phyloP scores from a whole-genome alignment of 2,113 vertebrate species.

The Chamaetylas fuelleborni region DNA sequence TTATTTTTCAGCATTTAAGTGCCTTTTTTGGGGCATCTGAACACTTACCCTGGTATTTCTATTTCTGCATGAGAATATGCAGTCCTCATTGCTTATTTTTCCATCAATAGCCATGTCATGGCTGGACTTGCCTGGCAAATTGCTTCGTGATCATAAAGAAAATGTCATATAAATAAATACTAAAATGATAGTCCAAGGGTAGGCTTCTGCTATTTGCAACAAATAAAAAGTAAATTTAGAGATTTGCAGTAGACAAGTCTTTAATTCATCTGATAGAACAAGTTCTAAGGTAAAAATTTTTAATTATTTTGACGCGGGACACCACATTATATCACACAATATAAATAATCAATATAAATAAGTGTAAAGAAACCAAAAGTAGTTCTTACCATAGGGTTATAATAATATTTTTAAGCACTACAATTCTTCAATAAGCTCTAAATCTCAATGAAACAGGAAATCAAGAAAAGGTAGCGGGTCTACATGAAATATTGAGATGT shows the following conservation, averaged over 20 bases:
- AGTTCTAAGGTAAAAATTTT: background rate
- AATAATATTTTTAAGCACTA: background rate
- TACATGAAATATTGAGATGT: background rate
- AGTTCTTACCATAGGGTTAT: background rate
- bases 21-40: background rate
- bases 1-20: background rate
- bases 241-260: background rate
- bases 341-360: background rate
- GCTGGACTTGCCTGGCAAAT: background rate
- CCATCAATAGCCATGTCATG: background rate
- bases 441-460: background rate
- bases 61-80: background rate
- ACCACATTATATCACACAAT: background rate
- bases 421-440: background rate
- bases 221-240: background rate
- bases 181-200: background rate
- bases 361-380: background rate
- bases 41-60: background rate
- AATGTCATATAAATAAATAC: background rate
- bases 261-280: background rate
- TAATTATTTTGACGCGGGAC: background rate
- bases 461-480: background rate
- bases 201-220: background rate
- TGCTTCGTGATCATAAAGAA: background rate
- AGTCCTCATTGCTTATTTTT: background rate